A percentile compares a stretch with the other conserved stretches of the same genome.
Conservation (phyloP, 2,888 invertebrate genomes). For the Eupithecia exiguata region DNA sequence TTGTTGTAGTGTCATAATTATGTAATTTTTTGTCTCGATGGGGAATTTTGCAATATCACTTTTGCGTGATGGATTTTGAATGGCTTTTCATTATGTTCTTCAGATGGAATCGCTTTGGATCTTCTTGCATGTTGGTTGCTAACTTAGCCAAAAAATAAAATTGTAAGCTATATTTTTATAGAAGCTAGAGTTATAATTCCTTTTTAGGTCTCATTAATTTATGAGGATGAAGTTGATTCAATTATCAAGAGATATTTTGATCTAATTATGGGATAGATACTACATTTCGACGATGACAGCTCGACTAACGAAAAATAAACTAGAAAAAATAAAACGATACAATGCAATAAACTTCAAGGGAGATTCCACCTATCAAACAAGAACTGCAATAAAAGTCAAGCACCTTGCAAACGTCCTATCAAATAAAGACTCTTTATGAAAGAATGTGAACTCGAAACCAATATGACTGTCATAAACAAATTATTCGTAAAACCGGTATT, state of each 20-base stretch:
- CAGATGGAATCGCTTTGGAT: background rate
- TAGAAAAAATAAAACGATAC: conserved; percentile 8
- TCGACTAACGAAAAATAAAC: background rate
- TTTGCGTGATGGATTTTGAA: conserved; percentile 31
- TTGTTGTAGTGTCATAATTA: conserved; percentile 49
- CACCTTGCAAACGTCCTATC: conserved; percentile 32
- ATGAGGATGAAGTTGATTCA: background rate
- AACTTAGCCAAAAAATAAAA: background rate
- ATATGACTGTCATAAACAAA: conserved; percentile 79
- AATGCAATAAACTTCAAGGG: conserved; percentile 22
- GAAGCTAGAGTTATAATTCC: background rate
- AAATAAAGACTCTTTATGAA: conserved; percentile 53
- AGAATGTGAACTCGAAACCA: conserved; percentile 63
- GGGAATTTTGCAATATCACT: conserved; percentile 34
- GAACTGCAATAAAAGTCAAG: conserved; percentile 33
- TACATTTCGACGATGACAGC: no score
- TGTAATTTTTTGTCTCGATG: conserved; percentile 38
- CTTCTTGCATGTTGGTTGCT: background rate
- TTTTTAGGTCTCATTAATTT: background rate
- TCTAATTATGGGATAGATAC: background rate
- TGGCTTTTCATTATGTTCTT: conserved; percentile 13
- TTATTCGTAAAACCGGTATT: conserved; percentile 71
- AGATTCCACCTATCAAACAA: conserved; percentile 22
- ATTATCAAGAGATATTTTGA: background rate
- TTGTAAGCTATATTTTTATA: background rate